Conservation (phyloP, 1,140 invertebrate species). For the Coenobita brevimanus region DNA sequence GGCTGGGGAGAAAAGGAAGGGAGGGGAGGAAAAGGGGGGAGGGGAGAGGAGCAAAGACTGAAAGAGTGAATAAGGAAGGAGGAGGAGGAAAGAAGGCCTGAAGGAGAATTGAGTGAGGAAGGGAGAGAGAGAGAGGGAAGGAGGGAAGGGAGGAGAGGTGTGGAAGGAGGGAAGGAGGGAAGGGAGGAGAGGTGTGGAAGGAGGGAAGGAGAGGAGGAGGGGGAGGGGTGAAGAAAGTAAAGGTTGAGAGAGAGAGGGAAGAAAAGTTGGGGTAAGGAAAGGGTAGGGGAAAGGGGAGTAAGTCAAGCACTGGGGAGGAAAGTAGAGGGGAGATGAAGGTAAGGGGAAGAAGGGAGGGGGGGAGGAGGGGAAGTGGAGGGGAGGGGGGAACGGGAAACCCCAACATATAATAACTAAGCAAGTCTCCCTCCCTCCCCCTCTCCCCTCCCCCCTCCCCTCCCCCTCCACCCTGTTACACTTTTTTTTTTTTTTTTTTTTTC, state of each 20-base stretch:
- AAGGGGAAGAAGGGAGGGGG: too few species aligned
- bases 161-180: background rate
- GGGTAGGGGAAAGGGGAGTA: too few species aligned
- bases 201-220: background rate
- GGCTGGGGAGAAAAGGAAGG: background rate
- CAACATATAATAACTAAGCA: too few species aligned
- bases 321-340: background rate
- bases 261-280: background rate
- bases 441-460: background rate
- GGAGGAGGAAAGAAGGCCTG: too few species aligned
- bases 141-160: background rate
- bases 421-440: background rate
- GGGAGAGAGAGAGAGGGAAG: background rate
- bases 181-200: background rate
- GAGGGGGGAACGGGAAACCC: constrained; percentile 5
- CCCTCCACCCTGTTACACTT: background rate
- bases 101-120: background rate
- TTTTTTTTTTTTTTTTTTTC: too few species aligned
- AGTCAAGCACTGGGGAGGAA: too few species aligned
- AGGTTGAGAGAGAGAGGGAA: background rate
- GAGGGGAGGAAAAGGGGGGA: background rate
- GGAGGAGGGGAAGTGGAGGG: background rate
- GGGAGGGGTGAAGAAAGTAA: background rate
- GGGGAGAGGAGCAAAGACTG: background rate
- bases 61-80: too few species aligned